A percentile compares a stretch with the other conserved stretches of the same genome.
These are phyloP conservation scores for Pangasius krempfi DNA, from an alignment of 2,797 vertebrate species.

Conservation along the genomic window DNA sequence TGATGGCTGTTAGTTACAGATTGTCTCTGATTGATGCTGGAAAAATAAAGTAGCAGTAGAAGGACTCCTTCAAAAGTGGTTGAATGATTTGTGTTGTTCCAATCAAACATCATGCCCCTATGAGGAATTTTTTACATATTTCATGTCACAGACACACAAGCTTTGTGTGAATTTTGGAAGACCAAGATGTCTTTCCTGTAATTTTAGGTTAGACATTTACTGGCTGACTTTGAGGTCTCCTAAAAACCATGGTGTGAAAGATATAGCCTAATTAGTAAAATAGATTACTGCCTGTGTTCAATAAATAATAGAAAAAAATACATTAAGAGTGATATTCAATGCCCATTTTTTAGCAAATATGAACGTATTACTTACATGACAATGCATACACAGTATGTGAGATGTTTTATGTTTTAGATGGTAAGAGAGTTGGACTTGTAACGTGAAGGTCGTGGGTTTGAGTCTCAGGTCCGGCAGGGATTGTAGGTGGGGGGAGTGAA, in stretches of 20 bases:
- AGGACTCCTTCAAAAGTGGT: not conserved
- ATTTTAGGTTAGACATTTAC: not conserved
- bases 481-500: too few relatives aligned
- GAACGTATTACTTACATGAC: not conserved
- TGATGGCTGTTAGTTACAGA: slow-evolving; percentile 10
- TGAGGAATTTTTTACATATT: not conserved
- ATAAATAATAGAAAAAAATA: not conserved
- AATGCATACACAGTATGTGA: not conserved
- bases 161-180: not conserved
- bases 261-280: not conserved
- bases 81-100: not conserved
- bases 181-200: not conserved
- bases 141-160: not conserved
- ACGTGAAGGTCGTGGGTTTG: too few relatives aligned
- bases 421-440: too few relatives aligned
- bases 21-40: not conserved
- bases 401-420: not conserved
- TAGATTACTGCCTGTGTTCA: not conserved
- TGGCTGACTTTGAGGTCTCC: not conserved
- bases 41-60: slow-evolving; percentile 2
- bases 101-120: not conserved
- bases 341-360: not conserved
- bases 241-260: not conserved
- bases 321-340: not conserved
- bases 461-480: too few relatives aligned